phyloP scores from a whole-genome alignment of 1,140 invertebrate genomes.

The Cotesia vestalis region DNA sequence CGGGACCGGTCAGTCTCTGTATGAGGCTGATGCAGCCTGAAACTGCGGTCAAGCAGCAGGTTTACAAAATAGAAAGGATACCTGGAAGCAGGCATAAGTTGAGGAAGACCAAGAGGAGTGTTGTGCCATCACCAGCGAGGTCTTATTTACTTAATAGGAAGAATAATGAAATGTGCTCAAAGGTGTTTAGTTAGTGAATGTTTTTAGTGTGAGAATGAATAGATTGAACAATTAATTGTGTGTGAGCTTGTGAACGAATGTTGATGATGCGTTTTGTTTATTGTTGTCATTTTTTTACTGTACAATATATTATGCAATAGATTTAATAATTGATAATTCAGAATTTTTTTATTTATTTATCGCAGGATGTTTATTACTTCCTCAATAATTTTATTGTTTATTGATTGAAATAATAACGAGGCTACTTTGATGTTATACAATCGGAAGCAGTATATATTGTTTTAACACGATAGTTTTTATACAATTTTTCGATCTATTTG shows the following conservation, averaged over 20 bases:
- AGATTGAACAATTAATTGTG: not conserved
- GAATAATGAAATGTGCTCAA: slow-evolving; percentile 81
- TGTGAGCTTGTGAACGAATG: too few relatives aligned
- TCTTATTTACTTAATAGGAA: slow-evolving; percentile 82
- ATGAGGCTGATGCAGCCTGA: slow-evolving; percentile 81
- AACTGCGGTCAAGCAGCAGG: slow-evolving; percentile 71
- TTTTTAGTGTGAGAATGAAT: not conserved
- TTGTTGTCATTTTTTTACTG: not conserved
- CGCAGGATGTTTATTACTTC: too few relatives aligned
- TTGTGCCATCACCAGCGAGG: slow-evolving; percentile 68
- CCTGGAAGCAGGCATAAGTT: slow-evolving; percentile 74
- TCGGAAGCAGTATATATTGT: too few relatives aligned
- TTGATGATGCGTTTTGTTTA: not conserved
- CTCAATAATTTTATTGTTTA: too few relatives aligned
- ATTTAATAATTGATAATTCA: not conserved
- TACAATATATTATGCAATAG: slow-evolving; percentile 9
- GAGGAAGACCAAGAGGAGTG: slow-evolving; percentile 63
- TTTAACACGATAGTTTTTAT: too few relatives aligned
- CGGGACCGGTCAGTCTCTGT: slow-evolving; percentile 78
- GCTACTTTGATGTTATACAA: too few relatives aligned
- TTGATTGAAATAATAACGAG: too few relatives aligned
- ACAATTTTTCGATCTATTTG: too few relatives aligned
- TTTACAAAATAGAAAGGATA: slow-evolving; percentile 76
- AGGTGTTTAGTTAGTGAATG: slow-evolving; percentile 55
- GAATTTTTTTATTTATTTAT: too few relatives aligned